A percentile compares a stretch with the other conserved stretches of the same genome.
These are phyloP conservation scores for Siphamia tubifer DNA, from an alignment of 2,113 vertebrate genomes.

Conservation along the genomic window DNA sequence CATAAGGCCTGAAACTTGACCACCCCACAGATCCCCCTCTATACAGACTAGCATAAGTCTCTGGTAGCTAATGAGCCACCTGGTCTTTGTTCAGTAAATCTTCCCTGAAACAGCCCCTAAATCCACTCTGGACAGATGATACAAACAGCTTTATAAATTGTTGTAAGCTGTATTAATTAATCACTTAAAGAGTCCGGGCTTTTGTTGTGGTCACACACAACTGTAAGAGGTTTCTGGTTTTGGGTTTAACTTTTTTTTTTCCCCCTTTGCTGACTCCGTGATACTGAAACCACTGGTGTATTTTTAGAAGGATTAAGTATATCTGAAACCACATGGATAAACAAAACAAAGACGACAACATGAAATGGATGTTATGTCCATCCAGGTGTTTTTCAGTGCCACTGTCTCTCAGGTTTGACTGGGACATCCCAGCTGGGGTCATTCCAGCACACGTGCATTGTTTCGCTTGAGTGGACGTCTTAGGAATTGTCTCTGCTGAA, in stretches of 20 bases:
- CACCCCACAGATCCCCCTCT: conserved; percentile 47
- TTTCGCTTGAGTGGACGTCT: conserved; percentile 66
- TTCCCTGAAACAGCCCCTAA: conserved; percentile 64
- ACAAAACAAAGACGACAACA: conserved; percentile 28
- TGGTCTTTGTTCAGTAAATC: conserved; percentile 77
- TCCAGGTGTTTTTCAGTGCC: conserved; percentile 35
- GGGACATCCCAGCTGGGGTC: conserved; percentile 59
- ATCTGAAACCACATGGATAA: conserved; percentile 34
- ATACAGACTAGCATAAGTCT: conserved; percentile 58
- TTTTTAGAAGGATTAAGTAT: conserved; percentile 43
- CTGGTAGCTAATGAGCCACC: conserved; percentile 71
- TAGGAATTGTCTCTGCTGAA: conserved; percentile 64
- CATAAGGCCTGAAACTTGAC: conserved; percentile 76
- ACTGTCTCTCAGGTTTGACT: neutral
- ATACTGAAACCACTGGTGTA: conserved; percentile 23
- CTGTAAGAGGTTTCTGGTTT: conserved; percentile 42
- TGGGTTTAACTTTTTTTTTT: conserved; percentile 30
- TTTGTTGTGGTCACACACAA: conserved; percentile 57
- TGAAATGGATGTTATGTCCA: neutral
- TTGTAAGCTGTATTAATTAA: conserved; percentile 77
- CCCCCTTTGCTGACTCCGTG: conserved; percentile 26
- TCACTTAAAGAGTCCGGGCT: conserved; percentile 53
- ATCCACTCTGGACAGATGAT: conserved; percentile 68
- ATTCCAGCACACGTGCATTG: conserved; percentile 65
- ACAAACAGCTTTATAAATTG: conserved; percentile 67